Evolutionary conservation across 2,113 vertebrate genomes (phyloP).

Genomic region (Pangasianodon gigas): DNA sequence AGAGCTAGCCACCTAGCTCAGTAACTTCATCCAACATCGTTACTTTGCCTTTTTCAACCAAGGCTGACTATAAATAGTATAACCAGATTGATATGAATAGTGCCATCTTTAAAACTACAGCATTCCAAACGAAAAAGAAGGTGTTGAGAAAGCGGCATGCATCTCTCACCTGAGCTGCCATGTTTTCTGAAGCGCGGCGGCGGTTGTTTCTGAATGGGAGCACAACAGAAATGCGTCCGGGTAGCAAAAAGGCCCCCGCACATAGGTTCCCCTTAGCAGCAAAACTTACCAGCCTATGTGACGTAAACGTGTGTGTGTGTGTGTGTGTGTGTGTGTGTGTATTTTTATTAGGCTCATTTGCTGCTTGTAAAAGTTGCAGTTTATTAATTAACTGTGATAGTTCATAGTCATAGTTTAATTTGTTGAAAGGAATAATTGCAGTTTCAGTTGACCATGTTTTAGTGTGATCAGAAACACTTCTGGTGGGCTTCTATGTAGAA

Average conservation of each 20-base stretch:
- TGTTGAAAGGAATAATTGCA: background rate
- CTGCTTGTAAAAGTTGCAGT: background rate
- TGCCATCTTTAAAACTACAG: background rate
- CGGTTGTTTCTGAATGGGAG: conserved; percentile 60
- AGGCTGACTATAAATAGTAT: background rate
- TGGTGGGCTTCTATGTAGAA: no score
- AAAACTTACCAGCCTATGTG: no score
- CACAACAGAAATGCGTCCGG: conserved; percentile 62
- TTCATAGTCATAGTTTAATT: background rate
- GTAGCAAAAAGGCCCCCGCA: conserved; percentile 36
- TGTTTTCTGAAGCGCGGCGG: conserved; percentile 63
- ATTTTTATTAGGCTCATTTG: background rate
- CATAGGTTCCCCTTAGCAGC: background rate
- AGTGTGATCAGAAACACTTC: background rate
- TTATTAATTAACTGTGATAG: background rate
- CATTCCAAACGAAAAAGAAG: background rate
- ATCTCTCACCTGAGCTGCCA: conserved; percentile 65
- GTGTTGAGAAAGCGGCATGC: background rate
- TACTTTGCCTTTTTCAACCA: background rate
- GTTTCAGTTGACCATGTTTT: background rate
- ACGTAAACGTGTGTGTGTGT: no score
- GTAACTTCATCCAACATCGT: background rate
- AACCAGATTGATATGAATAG: no score
- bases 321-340: no score
- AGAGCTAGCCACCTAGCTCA: background rate